Evolutionary conservation across 2,888 invertebrate species (phyloP), one percentile per base, ranked within the genome.

Genomic region (Sinhomidia bicolor): DNA sequence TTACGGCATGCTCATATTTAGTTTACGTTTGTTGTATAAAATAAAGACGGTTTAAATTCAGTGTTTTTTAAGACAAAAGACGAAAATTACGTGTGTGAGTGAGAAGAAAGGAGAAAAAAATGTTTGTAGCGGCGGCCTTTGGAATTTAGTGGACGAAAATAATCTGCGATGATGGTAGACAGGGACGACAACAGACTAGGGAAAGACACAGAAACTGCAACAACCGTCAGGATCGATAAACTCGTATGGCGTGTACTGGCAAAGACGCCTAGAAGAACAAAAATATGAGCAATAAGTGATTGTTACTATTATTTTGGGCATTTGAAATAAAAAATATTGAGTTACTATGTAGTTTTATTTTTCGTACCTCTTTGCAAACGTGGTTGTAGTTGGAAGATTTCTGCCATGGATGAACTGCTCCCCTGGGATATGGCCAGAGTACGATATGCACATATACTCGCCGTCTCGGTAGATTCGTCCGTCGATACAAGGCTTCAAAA

Each of bases 201-300:
- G 47, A 20, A 85, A 88, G 41, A 84, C 74, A 17, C 84, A 84
- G 84, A 74, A 74, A 17, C 90, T 89, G 86, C 92, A 92, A 47
- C 92, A 92, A 32, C 92, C 92, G 76, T 91, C 91, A 10, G 90
- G 90, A 60, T 91, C 92, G 20, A 91, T 89, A 62, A 85, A 92
- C 54, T 92, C 92, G 76, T 92, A 92, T 0, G 92, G 92, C 1
- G 91, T 92, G 87, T 90, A 92, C 20, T 85, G 88, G 65, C 91
- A 91, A 6, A 92, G 89, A 23, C 92, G 89, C 47, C 92, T 89
- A 79, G 0, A 47, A 62, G 79, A 62, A 9, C 83, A 78, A 36
- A 20, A 87, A 12, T 29, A 57, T 20, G 20, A 44, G 47, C 17
- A 23, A 1, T 51, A 51, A 26, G 1, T 51, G 12, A 17, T 65